Base-by-base conservation (phyloP, 2,113 vertebrate genomes). In the Microcebus murinus region DNA sequence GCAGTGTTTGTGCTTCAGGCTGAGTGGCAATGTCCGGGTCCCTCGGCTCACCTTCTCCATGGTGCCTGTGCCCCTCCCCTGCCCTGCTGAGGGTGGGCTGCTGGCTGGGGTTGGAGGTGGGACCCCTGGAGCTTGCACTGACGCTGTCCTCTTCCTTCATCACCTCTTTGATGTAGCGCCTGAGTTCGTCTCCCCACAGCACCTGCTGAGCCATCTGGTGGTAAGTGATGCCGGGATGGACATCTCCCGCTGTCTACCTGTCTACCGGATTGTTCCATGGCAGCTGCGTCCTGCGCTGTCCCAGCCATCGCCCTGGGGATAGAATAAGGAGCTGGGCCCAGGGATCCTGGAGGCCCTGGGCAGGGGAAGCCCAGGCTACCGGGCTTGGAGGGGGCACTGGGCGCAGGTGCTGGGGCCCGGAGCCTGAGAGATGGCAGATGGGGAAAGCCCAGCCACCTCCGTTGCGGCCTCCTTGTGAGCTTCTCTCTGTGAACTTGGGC, bases 151-250 rank as follows among this genome's bases (percentile, higher is more conserved):
- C 50, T 63, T 50, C 23, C 8, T 63, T 82, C 82, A 20, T 83
- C 23, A 34, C 87, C 74, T 83, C 68, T n/a, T 84, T 89, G 15
- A 59, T 27, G 21, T 42, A 96, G 89, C 89, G 31, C n/a, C 74
- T 14, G 7, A 94, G 29, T 63, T 92, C 45, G n/a, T 89, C 73
- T 90, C 80, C 45, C 94, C 91, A 14, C 94, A 97, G 81, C 57
- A 73, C 34, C 68, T 97, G 61, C 81, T 97, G 65, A 55, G 13
- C 34, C 48, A 34, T 12, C 85, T 96, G 21, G 1, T 97, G 79
- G 96, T 94, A 92, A 96, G 96, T 92, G 61, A 65, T 55, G 7
- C 50, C 59, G 3, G 59, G 25, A 45, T 68, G 61, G 74, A 39
- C n/a, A 48, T 70, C 31, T 59, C 52, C 23, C 34, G 6, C 36